phyloP scores from a whole-genome alignment of 1,140 invertebrate species.

The Stegodyphus mimosarum region DNA sequence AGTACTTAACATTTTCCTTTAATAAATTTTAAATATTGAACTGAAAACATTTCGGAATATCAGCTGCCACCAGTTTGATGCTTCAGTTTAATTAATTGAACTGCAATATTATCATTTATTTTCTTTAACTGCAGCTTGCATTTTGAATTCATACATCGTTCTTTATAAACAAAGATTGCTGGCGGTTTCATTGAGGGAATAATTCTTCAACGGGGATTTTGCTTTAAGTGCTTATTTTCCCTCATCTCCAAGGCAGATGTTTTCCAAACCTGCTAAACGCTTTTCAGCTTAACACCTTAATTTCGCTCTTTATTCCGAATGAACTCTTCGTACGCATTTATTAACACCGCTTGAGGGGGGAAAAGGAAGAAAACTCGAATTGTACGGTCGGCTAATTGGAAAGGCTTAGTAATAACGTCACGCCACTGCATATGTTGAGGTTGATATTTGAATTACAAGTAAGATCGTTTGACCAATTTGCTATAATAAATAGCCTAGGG shows the following conservation, averaged over 20 bases:
- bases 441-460: constrained; percentile 29
- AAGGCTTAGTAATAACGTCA: constrained; percentile 20
- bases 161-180: too few relatives aligned
- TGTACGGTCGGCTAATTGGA: constrained; percentile 12
- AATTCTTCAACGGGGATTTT: too few relatives aligned
- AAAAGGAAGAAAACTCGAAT: constrained; percentile 1
- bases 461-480: constrained; percentile 20
- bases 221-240: too few relatives aligned
- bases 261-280: not conserved
- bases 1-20: too few relatives aligned
- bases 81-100: too few relatives aligned
- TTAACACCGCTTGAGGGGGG: not conserved
- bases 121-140: too few relatives aligned
- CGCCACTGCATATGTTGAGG: constrained; percentile 16
- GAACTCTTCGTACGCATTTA: constrained; percentile 5
- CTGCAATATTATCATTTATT: too few relatives aligned
- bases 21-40: too few relatives aligned
- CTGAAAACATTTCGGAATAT: too few relatives aligned
- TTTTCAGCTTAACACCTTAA: constrained; percentile 14
- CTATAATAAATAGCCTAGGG: constrained; percentile 43
- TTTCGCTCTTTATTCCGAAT: constrained; percentile 26
- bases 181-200: too few relatives aligned
- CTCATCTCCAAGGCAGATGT: not conserved
- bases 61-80: too few relatives aligned
- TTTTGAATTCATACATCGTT: too few relatives aligned